Evolutionary conservation across 2,113 vertebrate genomes (phyloP).

Genomic region (Myotis lucifugus): DNA sequence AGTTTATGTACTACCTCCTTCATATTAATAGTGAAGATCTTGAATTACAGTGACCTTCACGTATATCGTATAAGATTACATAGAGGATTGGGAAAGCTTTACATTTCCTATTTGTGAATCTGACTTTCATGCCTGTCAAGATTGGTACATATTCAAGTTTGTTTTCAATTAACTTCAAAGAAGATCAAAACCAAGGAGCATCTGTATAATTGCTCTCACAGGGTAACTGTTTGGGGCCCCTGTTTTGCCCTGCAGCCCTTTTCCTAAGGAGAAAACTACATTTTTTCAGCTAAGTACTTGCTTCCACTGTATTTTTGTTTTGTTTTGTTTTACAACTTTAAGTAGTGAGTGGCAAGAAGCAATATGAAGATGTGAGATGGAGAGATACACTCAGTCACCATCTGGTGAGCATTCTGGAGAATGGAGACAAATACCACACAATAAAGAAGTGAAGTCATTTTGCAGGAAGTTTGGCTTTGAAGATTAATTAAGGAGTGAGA

Average conservation of each 20-base stretch:
- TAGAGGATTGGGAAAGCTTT: not conserved
- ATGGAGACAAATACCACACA: not conserved
- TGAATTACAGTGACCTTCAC: not conserved
- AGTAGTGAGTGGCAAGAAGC: not conserved
- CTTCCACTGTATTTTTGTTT: not conserved
- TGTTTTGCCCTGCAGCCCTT: not conserved
- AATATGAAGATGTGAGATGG: not conserved
- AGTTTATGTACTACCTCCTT: not conserved
- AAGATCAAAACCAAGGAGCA: slow-evolving; percentile 19
- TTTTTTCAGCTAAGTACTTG: slow-evolving; percentile 13
- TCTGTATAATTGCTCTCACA: not conserved
- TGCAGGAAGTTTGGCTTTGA: slow-evolving; percentile 9
- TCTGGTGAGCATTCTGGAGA: slow-evolving; percentile 8
- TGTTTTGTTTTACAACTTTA: not conserved
- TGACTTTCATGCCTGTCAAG: not conserved
- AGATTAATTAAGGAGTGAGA: not conserved
- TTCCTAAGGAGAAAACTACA: not conserved
- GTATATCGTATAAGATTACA: not conserved
- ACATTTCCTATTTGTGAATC: slow-evolving; percentile 12
- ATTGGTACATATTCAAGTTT: slow-evolving; percentile 38
- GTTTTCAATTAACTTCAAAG: slow-evolving; percentile 53
- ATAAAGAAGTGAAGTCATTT: not conserved
- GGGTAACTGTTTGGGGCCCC: not conserved
- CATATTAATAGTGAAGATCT: not conserved
- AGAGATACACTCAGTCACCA: not conserved